phyloP scores from a whole-genome alignment of 2,888 invertebrate species.

The Esperia sulphurella region DNA sequence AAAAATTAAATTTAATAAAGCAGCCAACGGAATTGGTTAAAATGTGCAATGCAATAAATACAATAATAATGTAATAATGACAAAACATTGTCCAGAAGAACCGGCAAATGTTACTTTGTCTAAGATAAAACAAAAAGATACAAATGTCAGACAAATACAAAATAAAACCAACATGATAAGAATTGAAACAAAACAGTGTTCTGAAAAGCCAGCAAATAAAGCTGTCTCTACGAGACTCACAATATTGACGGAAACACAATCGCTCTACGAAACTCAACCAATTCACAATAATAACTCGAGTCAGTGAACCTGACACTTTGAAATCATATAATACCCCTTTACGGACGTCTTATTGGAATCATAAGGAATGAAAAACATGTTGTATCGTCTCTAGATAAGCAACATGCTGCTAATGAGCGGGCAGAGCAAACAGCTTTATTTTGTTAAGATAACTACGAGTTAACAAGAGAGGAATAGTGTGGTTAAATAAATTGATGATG shows the following conservation, averaged over 20 bases:
- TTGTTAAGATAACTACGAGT: constrained; percentile 47
- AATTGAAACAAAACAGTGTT: constrained; percentile 19
- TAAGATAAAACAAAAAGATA: too few species aligned
- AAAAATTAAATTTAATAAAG: too few species aligned
- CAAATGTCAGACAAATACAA: too few species aligned
- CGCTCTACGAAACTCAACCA: constrained; percentile 30
- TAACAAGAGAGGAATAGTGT: constrained; percentile 26
- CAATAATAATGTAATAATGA: too few species aligned
- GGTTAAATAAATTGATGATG: constrained; percentile 58
- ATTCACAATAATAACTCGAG: constrained; percentile 33
- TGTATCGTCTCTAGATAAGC: constrained; percentile 14
- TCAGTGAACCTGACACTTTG: constrained; percentile 38
- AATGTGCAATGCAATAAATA: too few species aligned
- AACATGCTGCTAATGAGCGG: constrained; percentile 15
- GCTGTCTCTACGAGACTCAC: neutral
- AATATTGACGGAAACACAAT: constrained; percentile 29
- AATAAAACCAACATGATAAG: constrained; percentile 1
- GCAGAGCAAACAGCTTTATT: constrained; percentile 29
- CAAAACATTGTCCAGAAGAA: too few species aligned
- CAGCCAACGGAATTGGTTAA: too few species aligned
- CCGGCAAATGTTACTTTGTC: too few species aligned
- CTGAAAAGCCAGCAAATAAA: constrained; percentile 20
- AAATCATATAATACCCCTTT: constrained; percentile 23
- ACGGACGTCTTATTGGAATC: constrained; percentile 19
- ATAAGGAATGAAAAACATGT: constrained; percentile 4